A percentile compares a stretch with the other conserved stretches of the same genome.
phyloP scores from a whole-genome alignment of 2,888 invertebrate species.

The Cephonodes hylas region DNA sequence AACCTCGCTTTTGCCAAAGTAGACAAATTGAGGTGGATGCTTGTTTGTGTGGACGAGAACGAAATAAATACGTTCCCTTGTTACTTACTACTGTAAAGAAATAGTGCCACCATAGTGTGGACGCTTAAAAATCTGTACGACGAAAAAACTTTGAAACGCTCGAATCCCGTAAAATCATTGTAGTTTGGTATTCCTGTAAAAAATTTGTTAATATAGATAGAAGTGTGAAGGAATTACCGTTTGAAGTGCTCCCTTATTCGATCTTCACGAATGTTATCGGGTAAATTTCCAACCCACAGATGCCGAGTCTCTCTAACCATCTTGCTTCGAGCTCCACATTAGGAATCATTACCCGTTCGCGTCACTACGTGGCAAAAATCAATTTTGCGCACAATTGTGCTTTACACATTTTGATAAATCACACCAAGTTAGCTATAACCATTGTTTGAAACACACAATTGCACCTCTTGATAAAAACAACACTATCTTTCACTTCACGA shows the following conservation, averaged over 20 bases:
- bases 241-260: constrained; percentile 98
- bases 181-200: neutral
- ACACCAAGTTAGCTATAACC: constrained; percentile 65
- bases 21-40: neutral
- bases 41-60: neutral
- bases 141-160: neutral
- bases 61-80: neutral
- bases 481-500: constrained; percentile 78
- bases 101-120: neutral
- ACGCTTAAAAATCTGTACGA: neutral
- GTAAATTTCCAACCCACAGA: constrained; percentile 99
- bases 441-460: constrained; percentile 65
- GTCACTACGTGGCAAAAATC: constrained; percentile 82
- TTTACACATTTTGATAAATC: constrained; percentile 76
- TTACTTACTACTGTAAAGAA: neutral
- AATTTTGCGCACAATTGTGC: constrained; percentile 79
- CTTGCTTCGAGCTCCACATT: constrained; percentile 97
- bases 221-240: constrained; percentile 84
- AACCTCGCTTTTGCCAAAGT: neutral
- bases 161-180: neutral
- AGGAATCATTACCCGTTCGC: constrained; percentile 87
- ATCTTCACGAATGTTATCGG: constrained; percentile 99
- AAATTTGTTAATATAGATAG: neutral
- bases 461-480: constrained; percentile 65
- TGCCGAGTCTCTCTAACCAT: constrained; percentile 99